Evolutionary conservation across 2,797 vertebrate species (phyloP), one percentile per base, ranked within the genome.

Genomic region (Triplophysa yarkandensis): DNA sequence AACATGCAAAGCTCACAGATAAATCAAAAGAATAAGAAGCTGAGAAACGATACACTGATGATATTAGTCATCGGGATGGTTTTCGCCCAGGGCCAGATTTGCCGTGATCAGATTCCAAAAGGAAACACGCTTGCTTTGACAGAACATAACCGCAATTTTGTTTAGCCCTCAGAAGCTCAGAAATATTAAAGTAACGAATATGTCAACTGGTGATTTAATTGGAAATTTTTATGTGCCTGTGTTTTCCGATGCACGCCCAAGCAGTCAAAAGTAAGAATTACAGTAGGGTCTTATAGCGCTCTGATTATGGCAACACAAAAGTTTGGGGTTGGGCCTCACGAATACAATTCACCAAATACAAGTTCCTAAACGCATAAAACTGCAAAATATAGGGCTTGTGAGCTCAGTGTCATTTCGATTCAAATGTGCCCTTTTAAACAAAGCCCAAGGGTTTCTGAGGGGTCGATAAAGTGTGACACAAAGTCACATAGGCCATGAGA

Each of bases 121-220:
- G 72, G 77, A 83, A 85, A 83, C 77, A 58, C 79, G 81, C 79
- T 80, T 76, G 28, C 43, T 68, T 76, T 68, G 39, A 80, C 19
- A 30, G 73, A 72, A 60, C 54, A 11, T 8, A 44, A 39, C 36
- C 36, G 44, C 63, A 43, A 71, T 27, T 46, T 68, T 76, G 68
- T 80, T 77, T 82, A 66, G 25, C 7, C 32, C 74, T 36, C 58
- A 77, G 67, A 65, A 79, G 76, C 62, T 6, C 36, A 48, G 44
- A 69, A 44, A 41, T 71, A 78, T 74, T 55, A 73, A 61, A 60
- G 30, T 48, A 72, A 82, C 62, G 69, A 61, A 68, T 78, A 78
- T 79, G 74, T 86, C 83, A 85, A 78, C 44, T 69, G 58, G 71
- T 43, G 52, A 74, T 74, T 79, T 83, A 85, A 83, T 87, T 83